Evolutionary conservation across 2,888 invertebrate genomes (phyloP).

Genomic region (Drosophila paucipuncta): DNA sequence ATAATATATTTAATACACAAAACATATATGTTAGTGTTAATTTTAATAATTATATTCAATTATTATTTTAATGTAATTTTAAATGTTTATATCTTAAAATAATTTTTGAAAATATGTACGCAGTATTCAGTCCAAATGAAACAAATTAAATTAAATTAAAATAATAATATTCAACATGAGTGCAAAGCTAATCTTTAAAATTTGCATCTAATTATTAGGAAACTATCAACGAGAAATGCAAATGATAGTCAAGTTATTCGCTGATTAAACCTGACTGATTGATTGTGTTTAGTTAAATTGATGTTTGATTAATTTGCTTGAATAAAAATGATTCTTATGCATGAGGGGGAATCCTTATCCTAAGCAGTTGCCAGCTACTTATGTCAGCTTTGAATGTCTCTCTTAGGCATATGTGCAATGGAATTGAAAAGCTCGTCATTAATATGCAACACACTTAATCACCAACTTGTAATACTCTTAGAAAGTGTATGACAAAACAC

Average conservation of each 20-base stretch:
- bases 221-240: not conserved
- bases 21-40: not conserved
- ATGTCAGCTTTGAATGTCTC: not conserved
- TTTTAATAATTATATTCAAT: not conserved
- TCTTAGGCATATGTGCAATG: not conserved
- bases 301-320: not conserved
- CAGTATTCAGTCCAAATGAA: not conserved
- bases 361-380: not conserved
- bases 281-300: not conserved
- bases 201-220: not conserved
- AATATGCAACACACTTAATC: slow-evolving; percentile 7
- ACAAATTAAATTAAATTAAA: not conserved
- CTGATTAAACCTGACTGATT: not conserved
- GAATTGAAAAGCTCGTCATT: not conserved
- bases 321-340: not conserved
- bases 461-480: not conserved
- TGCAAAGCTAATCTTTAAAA: not conserved
- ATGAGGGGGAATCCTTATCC: not conserved
- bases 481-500: slow-evolving; percentile 2
- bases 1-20: not conserved
- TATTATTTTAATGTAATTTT: not conserved
- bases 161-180: not conserved
- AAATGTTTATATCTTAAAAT: not conserved
- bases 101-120: not conserved
- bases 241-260: not conserved